A percentile compares a stretch with the other conserved stretches of the same genome.
Evolutionary conservation across 2,888 invertebrate genomes (phyloP).

Genomic region (Meandrusa payeni): DNA sequence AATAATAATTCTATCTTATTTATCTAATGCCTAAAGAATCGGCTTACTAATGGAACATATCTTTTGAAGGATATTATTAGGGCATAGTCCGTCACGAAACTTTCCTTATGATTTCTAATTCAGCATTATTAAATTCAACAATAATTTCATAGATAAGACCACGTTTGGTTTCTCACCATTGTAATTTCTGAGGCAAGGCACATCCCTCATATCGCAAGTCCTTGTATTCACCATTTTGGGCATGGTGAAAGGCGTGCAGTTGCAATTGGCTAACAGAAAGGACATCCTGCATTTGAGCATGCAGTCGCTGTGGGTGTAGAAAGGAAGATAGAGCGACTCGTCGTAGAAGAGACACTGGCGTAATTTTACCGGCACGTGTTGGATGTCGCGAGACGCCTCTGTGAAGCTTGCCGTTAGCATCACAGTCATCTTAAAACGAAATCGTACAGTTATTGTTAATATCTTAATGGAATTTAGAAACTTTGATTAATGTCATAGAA

Average conservation of each 20-base stretch:
- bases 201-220: constrained; percentile 75
- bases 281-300: constrained; percentile 78
- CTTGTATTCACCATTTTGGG: constrained; percentile 55
- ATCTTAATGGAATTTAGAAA: too few species aligned
- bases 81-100: too few species aligned
- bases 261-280: constrained; percentile 73
- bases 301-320: constrained; percentile 82
- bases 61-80: too few species aligned
- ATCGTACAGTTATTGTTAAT: too few species aligned
- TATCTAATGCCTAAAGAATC: too few species aligned
- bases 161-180: constrained; percentile 60
- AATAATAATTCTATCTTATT: too few species aligned
- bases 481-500: too few species aligned
- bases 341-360: constrained; percentile 81
- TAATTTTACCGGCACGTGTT: constrained; percentile 56
- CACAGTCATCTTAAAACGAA: constrained; percentile 71
- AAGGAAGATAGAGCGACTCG: constrained; percentile 67
- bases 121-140: too few species aligned
- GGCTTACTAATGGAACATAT: too few species aligned
- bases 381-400: constrained; percentile 67
- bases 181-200: constrained; percentile 68
- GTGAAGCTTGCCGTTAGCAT: constrained; percentile 64
- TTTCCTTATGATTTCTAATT: too few species aligned
- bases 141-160: too few species aligned
- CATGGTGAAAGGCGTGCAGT: constrained; percentile 81